These are phyloP conservation scores for Palythoa grandis DNA, from an alignment of 92 coral and sea anemone genomes.

Conservation along the genomic window DNA sequence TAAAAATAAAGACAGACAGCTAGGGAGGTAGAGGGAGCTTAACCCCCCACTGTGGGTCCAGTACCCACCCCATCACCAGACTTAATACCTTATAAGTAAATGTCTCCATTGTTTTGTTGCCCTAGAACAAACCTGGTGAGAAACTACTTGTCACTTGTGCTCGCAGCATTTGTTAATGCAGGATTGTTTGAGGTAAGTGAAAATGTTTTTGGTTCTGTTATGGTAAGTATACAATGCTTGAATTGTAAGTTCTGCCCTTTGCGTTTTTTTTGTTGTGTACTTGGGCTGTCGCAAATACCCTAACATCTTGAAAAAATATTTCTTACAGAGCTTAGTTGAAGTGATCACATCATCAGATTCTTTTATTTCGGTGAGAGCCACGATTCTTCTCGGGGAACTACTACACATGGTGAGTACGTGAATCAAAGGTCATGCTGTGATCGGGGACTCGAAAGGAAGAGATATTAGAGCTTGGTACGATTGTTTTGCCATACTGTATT, in stretches of 20 bases:
- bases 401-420: conserved; percentile 83
- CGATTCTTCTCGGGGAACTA: conserved; percentile 90
- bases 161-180: conserved; percentile 95
- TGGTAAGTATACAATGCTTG: not conserved
- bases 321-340: conserved; percentile 90
- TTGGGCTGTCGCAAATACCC: no score
- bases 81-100: no score
- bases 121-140: conserved; percentile 82
- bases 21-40: no score
- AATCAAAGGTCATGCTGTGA: not conserved
- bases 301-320: not conserved
- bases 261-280: no score
- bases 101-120: not conserved
- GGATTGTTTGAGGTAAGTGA: conserved; percentile 88
- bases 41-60: no score
- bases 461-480: no score
- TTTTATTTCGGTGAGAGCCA: conserved; percentile 93
- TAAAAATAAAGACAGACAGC: no score
- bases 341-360: conserved; percentile 96
- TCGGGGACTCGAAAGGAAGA: no score
- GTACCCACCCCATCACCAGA: no score
- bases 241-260: not conserved
- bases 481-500: no score
- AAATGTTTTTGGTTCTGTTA: not conserved
- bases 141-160: conserved; percentile 89